Conservation (phyloP, 2,113 vertebrate genomes). For the Austrofundulus limnaeus region DNA sequence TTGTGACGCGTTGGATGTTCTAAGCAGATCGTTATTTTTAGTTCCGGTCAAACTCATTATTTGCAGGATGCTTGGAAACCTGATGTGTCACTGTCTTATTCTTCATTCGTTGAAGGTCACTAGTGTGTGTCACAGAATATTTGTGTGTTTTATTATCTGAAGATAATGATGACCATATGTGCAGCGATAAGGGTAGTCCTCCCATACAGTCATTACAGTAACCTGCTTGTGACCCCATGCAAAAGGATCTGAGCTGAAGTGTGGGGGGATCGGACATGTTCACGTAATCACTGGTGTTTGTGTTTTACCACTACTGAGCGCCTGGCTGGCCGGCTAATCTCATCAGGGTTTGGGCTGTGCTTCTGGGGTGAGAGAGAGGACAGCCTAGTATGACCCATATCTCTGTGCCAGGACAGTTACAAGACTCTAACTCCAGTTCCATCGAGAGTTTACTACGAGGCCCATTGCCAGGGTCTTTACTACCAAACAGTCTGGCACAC, state of each 20-base stretch:
- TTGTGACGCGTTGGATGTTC: not conserved
- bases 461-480: slow-evolving; percentile 66
- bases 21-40: slow-evolving; percentile 8
- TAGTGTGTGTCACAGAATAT: slow-evolving; percentile 21
- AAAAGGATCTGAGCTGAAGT: slow-evolving; percentile 56
- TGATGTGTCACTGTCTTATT: slow-evolving; percentile 8
- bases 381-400: slow-evolving; percentile 74
- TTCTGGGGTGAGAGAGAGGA: slow-evolving; percentile 73
- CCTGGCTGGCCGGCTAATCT: slow-evolving; percentile 73
- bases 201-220: slow-evolving; percentile 31
- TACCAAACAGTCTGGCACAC: slow-evolving; percentile 71
- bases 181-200: not conserved
- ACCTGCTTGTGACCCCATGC: slow-evolving; percentile 61
- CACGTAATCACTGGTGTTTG: slow-evolving; percentile 71
- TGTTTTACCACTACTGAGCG: slow-evolving; percentile 66
- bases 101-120: not conserved
- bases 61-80: slow-evolving; percentile 7
- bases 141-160: slow-evolving; percentile 17
- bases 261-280: slow-evolving; percentile 63
- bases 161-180: slow-evolving; percentile 10
- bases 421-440: slow-evolving; percentile 42
- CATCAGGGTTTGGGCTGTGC: slow-evolving; percentile 72
- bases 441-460: slow-evolving; percentile 66
- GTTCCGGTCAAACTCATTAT: not conserved
- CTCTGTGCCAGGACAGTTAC: slow-evolving; percentile 66